These are phyloP conservation scores for Chaitophorus viminalis DNA, from an alignment of 2,888 invertebrate genomes.

Conservation along the genomic window DNA sequence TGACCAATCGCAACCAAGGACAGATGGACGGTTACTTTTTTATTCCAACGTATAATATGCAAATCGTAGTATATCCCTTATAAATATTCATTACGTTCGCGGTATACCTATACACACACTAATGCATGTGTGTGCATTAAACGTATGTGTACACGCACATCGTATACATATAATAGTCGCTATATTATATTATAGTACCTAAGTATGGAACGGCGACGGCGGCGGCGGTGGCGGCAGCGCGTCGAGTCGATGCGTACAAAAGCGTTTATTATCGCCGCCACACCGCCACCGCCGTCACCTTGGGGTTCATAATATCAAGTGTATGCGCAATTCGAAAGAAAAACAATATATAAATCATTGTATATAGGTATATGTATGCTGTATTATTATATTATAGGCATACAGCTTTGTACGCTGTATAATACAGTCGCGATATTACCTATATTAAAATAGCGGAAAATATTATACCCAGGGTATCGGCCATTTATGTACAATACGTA, in stretches of 20 bases:
- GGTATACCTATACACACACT: neutral
- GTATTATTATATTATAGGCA: neutral
- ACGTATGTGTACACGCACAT: neutral
- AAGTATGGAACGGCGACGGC: conserved; percentile 35
- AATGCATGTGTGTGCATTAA: neutral
- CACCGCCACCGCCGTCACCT: conserved; percentile 28
- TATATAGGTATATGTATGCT: too few relatives aligned
- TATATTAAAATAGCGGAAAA: neutral
- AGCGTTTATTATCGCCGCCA: conserved; percentile 13
- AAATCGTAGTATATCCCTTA: conserved; percentile 59
- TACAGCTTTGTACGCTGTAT: neutral
- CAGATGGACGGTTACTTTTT: conserved; percentile 55
- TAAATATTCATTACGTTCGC: conserved; percentile 51
- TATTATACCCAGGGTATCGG: neutral
- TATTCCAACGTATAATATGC: conserved; percentile 46
- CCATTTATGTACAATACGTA: neutral
- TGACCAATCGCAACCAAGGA: conserved; percentile 60
- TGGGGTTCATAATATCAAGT: conserved; percentile 15
- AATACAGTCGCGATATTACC: neutral
- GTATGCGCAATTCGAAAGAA: neutral
- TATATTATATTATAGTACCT: too few relatives aligned
- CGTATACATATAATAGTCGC: neutral
- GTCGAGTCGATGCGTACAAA: neutral
- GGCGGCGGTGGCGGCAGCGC: neutral
- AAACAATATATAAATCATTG: neutral